Evolutionary conservation across 2,797 vertebrate species (phyloP).

Genomic region (Diceros bicornis): DNA sequence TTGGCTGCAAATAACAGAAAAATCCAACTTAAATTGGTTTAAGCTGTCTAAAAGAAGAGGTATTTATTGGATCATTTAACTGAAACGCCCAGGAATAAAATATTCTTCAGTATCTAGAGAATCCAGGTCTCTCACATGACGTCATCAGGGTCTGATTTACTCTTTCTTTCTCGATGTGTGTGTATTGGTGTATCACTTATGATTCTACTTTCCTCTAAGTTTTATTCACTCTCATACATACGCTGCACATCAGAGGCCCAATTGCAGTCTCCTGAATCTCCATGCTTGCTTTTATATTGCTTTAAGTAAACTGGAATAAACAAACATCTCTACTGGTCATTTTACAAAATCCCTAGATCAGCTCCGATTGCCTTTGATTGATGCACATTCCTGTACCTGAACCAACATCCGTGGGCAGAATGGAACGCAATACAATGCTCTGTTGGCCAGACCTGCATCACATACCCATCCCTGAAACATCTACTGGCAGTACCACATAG

Average conservation of each 20-base stretch:
- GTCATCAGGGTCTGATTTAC: not conserved
- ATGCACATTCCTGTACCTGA: not conserved
- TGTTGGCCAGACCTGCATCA: not conserved
- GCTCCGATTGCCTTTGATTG: not conserved
- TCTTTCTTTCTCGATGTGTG: not conserved
- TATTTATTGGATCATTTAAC: not conserved
- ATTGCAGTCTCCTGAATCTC: not conserved
- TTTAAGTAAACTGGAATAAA: not conserved
- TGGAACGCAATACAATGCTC: not conserved
- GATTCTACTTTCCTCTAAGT: not conserved
- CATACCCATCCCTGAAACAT: not conserved
- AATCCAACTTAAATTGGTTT: not conserved
- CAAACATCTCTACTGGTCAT: not conserved
- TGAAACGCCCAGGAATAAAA: not conserved
- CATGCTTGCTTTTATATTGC: not conserved
- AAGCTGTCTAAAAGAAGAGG: not conserved
- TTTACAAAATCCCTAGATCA: not conserved
- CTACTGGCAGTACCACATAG: too few species aligned
- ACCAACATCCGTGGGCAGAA: not conserved
- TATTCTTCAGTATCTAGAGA: not conserved
- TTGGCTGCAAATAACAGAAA: not conserved
- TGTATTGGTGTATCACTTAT: not conserved
- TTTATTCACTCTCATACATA: not conserved
- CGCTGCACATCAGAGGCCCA: not conserved
- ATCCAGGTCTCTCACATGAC: not conserved